Conservation (phyloP, 2,888 invertebrate genomes). For the Eumerus sabulonum region DNA sequence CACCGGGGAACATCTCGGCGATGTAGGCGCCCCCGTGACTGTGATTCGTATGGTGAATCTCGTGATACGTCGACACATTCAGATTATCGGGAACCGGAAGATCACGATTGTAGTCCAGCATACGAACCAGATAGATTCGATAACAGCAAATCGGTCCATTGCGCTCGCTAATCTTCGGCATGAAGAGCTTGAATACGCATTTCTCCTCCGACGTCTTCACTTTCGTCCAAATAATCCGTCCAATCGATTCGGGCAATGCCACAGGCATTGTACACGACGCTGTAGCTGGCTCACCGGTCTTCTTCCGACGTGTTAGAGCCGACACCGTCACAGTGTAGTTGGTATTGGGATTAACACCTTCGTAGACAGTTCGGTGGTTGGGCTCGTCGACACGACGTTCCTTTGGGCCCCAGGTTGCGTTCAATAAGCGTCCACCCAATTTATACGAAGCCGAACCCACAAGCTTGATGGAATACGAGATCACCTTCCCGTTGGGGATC, state of each 20-base stretch:
- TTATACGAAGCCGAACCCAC: slow-evolving; percentile 81
- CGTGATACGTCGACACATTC: slow-evolving; percentile 85
- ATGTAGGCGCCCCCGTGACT: slow-evolving; percentile 86
- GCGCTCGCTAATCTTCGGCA: slow-evolving; percentile 89
- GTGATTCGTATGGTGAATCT: slow-evolving; percentile 84
- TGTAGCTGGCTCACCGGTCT: slow-evolving; percentile 84
- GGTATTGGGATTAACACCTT: slow-evolving; percentile 89
- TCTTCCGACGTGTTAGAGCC: slow-evolving; percentile 87
- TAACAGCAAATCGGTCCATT: slow-evolving; percentile 94
- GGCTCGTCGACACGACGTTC: slow-evolving; percentile 81
- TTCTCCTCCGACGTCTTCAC: slow-evolving; percentile 82
- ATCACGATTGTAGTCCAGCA: slow-evolving; percentile 82
- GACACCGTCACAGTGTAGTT: slow-evolving; percentile 89
- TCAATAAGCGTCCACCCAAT: slow-evolving; percentile 80
- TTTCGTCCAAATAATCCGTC: slow-evolving; percentile 81
- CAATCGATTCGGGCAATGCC: slow-evolving; percentile 83
- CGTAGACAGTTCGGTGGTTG: slow-evolving; percentile 80
- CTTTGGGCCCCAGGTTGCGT: slow-evolving; percentile 82
- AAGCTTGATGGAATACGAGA: slow-evolving; percentile 85
- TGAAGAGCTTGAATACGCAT: slow-evolving; percentile 86
- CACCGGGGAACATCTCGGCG: slow-evolving; percentile 90
- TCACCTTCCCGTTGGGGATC: slow-evolving; percentile 88
- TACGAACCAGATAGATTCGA: slow-evolving; percentile 87
- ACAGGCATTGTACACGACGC: slow-evolving; percentile 85
- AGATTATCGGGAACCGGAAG: slow-evolving; percentile 85